Evolutionary conservation across 1,140 invertebrate genomes (phyloP), one percentile per base, ranked within the genome.

Genomic region (Homarus americanus): DNA sequence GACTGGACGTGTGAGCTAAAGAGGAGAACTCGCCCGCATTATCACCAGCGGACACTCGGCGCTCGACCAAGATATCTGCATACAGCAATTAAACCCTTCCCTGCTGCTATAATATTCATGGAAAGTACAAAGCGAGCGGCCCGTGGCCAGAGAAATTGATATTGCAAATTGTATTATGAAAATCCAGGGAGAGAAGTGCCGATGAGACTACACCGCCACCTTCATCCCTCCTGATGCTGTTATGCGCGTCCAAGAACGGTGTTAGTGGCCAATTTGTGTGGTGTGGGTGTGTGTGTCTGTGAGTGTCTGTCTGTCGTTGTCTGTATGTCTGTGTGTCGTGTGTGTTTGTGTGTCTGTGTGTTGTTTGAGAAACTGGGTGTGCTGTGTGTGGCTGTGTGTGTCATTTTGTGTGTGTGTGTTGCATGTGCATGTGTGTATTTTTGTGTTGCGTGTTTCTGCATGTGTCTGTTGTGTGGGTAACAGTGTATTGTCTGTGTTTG

Each of bases 101-200:
- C 84, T 78, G 83, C 91, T 91, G 84, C 79, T 91, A 82, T 91
- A 87, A 91, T 91, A 91, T 91, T 91, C 91, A 91, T 91, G 84
- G 91, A 87, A 87, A 91, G 91, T 91, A 91, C 91, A 91, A 91
- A 91, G 91, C 91, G 91, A 49, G 66, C 91, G 38, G 69, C 83
- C 83, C 63, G 83, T 87, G 83, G 84, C 76, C 91, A 86, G 84
- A 87, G 91, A 91, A 91, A 91, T 91, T 91, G 91, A 91, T 91
- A 91, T 86, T 91, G 91, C 91, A 91, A 91, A 91, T 91, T 91
- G 84, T 85, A 91, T 91, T 91, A 91, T 91, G 88, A 91, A 91
- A 91, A 91, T 91, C 88, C 85, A 75, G 85, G 34, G 73, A 78
- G 85, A 75, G 85, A 87, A 63, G 80, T 82, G 80, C 80, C 80